These are phyloP conservation scores for Mesorhabditis belari DNA, from an alignment of 2,888 invertebrate genomes.

Conservation along the genomic window DNA sequence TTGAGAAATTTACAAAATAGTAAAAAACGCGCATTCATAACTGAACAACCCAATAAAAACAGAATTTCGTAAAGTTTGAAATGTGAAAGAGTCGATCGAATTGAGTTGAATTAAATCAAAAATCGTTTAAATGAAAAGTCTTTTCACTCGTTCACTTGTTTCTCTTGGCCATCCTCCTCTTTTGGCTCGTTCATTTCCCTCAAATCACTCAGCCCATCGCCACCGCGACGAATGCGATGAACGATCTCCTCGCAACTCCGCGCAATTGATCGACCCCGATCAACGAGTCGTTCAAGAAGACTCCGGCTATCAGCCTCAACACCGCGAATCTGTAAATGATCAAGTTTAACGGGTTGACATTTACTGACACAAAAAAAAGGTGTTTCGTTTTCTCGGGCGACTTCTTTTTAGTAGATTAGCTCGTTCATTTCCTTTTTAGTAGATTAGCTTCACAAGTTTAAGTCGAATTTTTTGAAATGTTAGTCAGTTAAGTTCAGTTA, in stretches of 20 bases:
- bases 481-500: no score
- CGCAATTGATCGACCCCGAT: slow-evolving; percentile 37
- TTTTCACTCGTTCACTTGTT: neutral
- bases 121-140: neutral
- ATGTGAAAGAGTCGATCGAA: no score
- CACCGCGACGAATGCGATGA: slow-evolving; percentile 7
- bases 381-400: neutral
- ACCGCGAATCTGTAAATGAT: neutral
- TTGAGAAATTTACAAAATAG: no score
- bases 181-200: neutral
- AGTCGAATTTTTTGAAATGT: no score
- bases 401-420: neutral
- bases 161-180: neutral
- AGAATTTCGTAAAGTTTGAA: no score
- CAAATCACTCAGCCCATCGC: neutral
- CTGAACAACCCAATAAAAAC: no score
- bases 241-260: slow-evolving; percentile 46
- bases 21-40: no score
- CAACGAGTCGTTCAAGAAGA: slow-evolving; percentile 28
- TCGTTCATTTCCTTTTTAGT: neutral
- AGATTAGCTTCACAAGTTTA: no score
- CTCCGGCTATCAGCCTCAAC: slow-evolving; percentile 5
- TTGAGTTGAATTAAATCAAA: no score
- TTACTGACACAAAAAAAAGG: neutral
- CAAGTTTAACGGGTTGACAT: neutral